These are phyloP conservation scores for Diglossa cyanea DNA, from an alignment of 2,797 vertebrate species.

Conservation along the genomic window DNA sequence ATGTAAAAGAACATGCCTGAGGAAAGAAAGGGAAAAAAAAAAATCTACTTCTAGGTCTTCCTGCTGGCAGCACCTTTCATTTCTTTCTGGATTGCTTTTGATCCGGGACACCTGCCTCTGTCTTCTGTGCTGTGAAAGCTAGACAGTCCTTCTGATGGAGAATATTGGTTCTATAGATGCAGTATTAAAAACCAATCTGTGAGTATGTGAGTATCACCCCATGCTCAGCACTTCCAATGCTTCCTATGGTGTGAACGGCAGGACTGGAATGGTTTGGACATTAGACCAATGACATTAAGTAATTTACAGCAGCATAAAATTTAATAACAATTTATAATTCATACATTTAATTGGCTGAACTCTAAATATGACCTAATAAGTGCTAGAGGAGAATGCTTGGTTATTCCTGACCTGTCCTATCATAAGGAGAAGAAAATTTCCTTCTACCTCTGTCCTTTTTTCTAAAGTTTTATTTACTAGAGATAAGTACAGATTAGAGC, in stretches of 20 bases:
- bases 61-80: neutral
- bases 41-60: slow-evolving; percentile 36
- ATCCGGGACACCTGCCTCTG: neutral
- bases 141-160: neutral
- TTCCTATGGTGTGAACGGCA: neutral
- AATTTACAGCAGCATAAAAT: neutral
- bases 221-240: neutral
- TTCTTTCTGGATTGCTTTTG: slow-evolving; percentile 40
- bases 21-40: neutral
- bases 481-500: neutral
- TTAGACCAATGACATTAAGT: neutral
- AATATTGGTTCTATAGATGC: neutral
- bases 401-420: neutral
- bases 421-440: neutral
- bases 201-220: neutral
- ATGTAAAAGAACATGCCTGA: slow-evolving; percentile 47
- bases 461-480: neutral
- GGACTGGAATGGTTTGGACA: neutral
- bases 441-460: neutral
- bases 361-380: neutral
- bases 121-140: neutral
- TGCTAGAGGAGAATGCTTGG: neutral
- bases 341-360: neutral
- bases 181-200: neutral
- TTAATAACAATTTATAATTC: neutral